These are phyloP conservation scores for Phaethon lepturus DNA, from an alignment of 2,113 vertebrate species.

Conservation along the genomic window DNA sequence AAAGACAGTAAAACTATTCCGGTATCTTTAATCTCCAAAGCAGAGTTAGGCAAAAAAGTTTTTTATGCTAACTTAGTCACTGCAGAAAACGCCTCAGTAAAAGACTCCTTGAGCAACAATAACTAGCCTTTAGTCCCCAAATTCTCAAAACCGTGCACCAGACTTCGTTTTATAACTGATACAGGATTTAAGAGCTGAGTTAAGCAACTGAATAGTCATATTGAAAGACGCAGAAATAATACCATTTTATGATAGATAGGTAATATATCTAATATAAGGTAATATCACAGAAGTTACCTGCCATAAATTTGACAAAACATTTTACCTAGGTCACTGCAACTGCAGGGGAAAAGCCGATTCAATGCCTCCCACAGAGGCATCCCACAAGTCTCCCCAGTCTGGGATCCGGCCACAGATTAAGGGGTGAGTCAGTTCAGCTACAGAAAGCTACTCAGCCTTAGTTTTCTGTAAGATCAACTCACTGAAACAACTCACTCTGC, in stretches of 20 bases:
- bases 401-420: neutral
- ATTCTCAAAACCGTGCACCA: neutral
- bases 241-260: too few species aligned
- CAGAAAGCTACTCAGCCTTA: neutral
- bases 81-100: neutral
- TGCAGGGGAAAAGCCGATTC: neutral
- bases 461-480: neutral
- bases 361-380: accelerated
- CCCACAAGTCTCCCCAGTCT: neutral
- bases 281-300: neutral
- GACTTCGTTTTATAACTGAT: neutral
- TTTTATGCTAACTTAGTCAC: neutral
- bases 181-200: neutral
- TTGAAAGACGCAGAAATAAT: neutral
- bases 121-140: neutral
- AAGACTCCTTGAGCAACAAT: neutral
- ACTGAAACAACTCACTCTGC: neutral
- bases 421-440: neutral
- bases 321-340: neutral
- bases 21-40: neutral
- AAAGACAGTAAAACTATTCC: neutral
- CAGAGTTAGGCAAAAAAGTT: neutral
- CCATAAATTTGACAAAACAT: neutral
- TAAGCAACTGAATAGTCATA: neutral
- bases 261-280: too few species aligned